Evolutionary conservation across 2,797 vertebrate genomes (phyloP).

Genomic region (Tolypeutes matacus): DNA sequence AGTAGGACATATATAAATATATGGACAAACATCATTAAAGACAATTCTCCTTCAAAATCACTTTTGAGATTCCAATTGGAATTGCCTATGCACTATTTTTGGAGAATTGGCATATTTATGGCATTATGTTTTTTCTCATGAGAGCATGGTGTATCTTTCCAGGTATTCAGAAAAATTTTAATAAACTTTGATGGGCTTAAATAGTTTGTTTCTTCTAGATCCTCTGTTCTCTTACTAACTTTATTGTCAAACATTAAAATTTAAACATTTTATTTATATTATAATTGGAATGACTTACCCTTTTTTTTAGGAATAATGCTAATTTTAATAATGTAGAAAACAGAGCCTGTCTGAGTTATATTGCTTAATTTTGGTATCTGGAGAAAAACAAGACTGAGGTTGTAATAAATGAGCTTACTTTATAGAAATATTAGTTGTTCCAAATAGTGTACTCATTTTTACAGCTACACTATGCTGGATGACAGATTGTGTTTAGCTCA

Average conservation of each 20-base stretch:
- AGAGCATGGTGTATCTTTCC: not conserved
- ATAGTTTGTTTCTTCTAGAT: not conserved
- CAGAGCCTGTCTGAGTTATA: not conserved
- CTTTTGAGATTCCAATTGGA: not conserved
- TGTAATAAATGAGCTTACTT: not conserved
- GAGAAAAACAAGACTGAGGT: not conserved
- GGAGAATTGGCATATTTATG: not conserved
- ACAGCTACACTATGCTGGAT: not conserved
- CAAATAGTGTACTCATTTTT: not conserved
- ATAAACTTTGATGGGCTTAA: not conserved
- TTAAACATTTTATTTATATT: not conserved
- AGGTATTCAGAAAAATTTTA: not conserved
- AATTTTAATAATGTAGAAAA: not conserved
- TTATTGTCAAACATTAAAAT: constrained; percentile 43
- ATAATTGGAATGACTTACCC: not conserved
- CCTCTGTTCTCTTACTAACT: not conserved
- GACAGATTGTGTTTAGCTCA: not conserved
- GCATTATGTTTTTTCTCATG: not conserved
- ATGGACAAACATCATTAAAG: not conserved
- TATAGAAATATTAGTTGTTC: constrained; percentile 8
- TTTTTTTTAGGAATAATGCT: constrained; percentile 2
- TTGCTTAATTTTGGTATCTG: not conserved
- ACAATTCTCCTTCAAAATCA: not conserved
- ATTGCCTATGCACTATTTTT: not conserved
- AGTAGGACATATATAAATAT: not conserved